Base-by-base conservation (phyloP, 2,888 invertebrate genomes). In the Tenthredo mesomela region DNA sequence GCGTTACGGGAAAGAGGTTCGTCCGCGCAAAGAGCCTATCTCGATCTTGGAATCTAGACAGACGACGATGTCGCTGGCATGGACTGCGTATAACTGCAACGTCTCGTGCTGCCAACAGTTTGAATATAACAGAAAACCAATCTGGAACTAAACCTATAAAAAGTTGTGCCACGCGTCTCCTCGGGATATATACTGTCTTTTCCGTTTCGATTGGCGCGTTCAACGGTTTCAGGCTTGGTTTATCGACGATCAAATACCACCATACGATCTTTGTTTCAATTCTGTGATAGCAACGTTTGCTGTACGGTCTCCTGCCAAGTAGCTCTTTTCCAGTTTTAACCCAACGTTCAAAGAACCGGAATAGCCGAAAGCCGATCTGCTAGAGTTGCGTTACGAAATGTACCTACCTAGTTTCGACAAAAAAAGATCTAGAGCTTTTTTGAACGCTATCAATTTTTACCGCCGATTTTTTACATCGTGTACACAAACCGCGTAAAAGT, bases 231-330 rank as follows among this genome's bases (percentile, higher is more conserved):
- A 54, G 50, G 65, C 84, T 87, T 86, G 85, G 86, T 89, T 89
- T 90, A 88, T 89, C 88, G 89, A 85, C 88, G 87, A 89, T 89
- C 89, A 89, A 89, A 89, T 86, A 84, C 43, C 84, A n/a, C 61
- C 61, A 84, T 73, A 86, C 86, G 87, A 89, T 88, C 87, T 70
- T 33, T 86, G 82, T 86, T 87, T 87, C 86, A 89, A 88, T 89
- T 87, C 87, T 10, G 18, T 33, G 70, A 40, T 78, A 82, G 43
- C 29, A 47, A 9, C 29, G 21, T 47, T 50, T 10, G 29, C 82
- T 61, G 21, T 43, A 73, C 43, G 50, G 18, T 82, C 21, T 47
- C 15, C 21, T 37, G 80, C 80, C 80, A 61, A 80, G 80, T 58
- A 80, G 80, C 80, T 80, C 80, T 80, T 80, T 80, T 80, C 61